A percentile compares a stretch with the other conserved stretches of the same genome.
These are phyloP conservation scores for Gymnorhina tibicen DNA, from an alignment of 2,113 vertebrate species.

Conservation along the genomic window DNA sequence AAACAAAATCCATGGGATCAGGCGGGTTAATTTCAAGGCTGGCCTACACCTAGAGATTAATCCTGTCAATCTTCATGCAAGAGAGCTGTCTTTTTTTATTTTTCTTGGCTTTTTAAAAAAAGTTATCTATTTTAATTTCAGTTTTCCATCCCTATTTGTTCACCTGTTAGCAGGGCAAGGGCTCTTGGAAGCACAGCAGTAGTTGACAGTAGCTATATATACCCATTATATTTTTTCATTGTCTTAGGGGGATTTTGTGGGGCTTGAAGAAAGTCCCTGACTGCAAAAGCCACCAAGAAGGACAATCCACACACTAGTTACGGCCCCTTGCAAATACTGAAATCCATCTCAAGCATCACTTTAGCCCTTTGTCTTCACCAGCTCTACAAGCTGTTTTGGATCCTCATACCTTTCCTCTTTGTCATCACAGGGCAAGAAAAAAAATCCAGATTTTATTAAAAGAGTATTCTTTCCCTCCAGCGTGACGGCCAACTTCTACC, in stretches of 20 bases:
- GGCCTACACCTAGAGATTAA: neutral
- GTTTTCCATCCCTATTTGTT: neutral
- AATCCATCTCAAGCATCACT: neutral
- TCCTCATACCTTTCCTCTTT: neutral
- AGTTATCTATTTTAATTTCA: neutral
- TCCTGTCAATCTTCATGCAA: neutral
- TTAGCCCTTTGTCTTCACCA: neutral
- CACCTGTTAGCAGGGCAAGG: neutral
- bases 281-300: neutral
- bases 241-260: neutral
- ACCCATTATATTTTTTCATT: neutral
- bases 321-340: neutral
- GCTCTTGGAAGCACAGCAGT: neutral
- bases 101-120: neutral
- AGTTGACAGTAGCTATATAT: neutral
- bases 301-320: neutral
- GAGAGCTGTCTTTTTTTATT: neutral
- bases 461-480: neutral
- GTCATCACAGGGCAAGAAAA: fast-evolving
- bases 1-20: neutral
- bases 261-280: neutral
- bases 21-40: neutral
- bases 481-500: neutral
- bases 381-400: neutral
- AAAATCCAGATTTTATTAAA: neutral